Conservation (phyloP, 2,797 vertebrate genomes). For the Dendrocincla tyrannina region DNA sequence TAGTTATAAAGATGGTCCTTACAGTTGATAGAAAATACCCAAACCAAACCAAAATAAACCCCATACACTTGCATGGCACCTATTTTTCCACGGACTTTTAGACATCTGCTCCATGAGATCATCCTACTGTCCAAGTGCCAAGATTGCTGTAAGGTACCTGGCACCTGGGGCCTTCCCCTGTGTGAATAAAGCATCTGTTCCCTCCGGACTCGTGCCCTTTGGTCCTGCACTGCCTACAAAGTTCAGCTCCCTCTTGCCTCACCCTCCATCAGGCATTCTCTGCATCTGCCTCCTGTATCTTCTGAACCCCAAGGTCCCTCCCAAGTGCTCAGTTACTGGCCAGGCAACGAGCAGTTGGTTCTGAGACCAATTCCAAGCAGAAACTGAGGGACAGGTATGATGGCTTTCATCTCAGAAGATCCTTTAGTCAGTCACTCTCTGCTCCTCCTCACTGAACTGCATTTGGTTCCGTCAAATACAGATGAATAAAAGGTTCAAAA, state of each 20-base stretch:
- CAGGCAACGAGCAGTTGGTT: not conserved
- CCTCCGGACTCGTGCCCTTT: not conserved
- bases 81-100: not conserved
- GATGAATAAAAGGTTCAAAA: not conserved
- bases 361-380: not conserved
- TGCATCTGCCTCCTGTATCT: not conserved
- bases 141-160: not conserved
- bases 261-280: not conserved
- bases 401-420: not conserved
- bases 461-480: not conserved
- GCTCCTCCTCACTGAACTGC: not conserved
- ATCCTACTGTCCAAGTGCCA: not conserved
- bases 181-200: not conserved
- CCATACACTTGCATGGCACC: not conserved
- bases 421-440: not conserved
- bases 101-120: not conserved
- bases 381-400: not conserved
- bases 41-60: not conserved
- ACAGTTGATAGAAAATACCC: not conserved
- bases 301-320: not conserved
- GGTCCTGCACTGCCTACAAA: not conserved
- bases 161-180: not conserved
- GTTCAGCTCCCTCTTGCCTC: not conserved
- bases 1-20: not conserved
- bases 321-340: not conserved